phyloP scores from a whole-genome alignment of 2,797 vertebrate genomes.

The Hyperoplus immaculatus region DNA sequence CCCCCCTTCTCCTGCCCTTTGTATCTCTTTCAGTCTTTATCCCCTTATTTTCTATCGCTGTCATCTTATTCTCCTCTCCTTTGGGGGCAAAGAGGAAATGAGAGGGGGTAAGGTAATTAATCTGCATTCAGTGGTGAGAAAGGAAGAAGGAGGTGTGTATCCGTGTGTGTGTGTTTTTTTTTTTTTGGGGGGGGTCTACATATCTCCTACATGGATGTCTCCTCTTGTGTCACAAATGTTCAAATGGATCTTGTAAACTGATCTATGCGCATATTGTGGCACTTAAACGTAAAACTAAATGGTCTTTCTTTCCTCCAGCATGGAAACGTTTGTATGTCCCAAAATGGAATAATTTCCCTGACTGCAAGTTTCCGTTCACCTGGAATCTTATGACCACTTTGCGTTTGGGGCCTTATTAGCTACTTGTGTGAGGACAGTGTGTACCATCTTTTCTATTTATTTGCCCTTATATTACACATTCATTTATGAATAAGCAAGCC shows the following conservation, averaged over 20 bases:
- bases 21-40: constrained; percentile 17
- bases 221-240: constrained; percentile 1
- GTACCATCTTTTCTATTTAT: background rate
- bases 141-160: constrained; percentile 10
- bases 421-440: no score
- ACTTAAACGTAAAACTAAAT: background rate
- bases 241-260: background rate
- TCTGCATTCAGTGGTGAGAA: constrained; percentile 49
- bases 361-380: no score
- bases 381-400: no score
- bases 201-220: constrained; percentile 1
- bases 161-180: constrained; percentile 1
- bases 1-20: constrained; percentile 5
- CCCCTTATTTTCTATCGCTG: constrained; percentile 24
- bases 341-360: background rate
- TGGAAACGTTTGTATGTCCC: no score
- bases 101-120: constrained; percentile 62
- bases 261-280: background rate
- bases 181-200: constrained; percentile 11
- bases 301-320: background rate
- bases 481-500: background rate
- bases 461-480: background rate
- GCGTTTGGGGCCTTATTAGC: no score
- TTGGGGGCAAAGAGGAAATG: constrained; percentile 58
- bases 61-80: constrained; percentile 35